Evolutionary conservation across 2,797 vertebrate species (phyloP).

Genomic region (Ibycter americanus): DNA sequence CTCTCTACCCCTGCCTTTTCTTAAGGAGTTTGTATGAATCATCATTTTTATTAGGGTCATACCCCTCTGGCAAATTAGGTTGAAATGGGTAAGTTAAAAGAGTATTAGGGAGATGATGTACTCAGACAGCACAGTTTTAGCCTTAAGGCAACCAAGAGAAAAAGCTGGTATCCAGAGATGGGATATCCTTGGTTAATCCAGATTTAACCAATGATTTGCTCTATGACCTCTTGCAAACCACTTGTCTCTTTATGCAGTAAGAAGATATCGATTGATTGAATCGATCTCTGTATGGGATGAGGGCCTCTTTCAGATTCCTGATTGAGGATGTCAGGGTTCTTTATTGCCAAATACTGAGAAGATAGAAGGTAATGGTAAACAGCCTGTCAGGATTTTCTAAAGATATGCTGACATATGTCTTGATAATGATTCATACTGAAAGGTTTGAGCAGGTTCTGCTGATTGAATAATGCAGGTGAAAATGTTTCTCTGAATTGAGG

Average conservation of each 20-base stretch:
- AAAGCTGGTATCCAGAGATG: neutral
- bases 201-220: neutral
- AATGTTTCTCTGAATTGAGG: neutral
- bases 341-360: neutral
- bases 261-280: neutral
- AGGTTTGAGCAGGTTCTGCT: neutral
- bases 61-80: neutral
- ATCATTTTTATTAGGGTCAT: neutral
- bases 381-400: slow-evolving; percentile 33
- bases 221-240: slow-evolving; percentile 18
- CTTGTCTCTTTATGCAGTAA: neutral
- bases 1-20: neutral
- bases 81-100: neutral
- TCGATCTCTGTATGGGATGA: neutral
- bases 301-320: neutral
- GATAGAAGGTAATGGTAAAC: neutral
- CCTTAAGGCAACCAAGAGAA: neutral
- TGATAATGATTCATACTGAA: slow-evolving; percentile 21
- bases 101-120: neutral
- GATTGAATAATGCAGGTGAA: slow-evolving; percentile 13
- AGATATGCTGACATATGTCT: neutral
- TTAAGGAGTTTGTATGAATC: neutral
- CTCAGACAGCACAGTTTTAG: neutral
- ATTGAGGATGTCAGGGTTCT: neutral
- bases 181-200: neutral